These are phyloP conservation scores for Austrolebias charrua DNA, from an alignment of 2,797 vertebrate genomes.

Conservation along the genomic window DNA sequence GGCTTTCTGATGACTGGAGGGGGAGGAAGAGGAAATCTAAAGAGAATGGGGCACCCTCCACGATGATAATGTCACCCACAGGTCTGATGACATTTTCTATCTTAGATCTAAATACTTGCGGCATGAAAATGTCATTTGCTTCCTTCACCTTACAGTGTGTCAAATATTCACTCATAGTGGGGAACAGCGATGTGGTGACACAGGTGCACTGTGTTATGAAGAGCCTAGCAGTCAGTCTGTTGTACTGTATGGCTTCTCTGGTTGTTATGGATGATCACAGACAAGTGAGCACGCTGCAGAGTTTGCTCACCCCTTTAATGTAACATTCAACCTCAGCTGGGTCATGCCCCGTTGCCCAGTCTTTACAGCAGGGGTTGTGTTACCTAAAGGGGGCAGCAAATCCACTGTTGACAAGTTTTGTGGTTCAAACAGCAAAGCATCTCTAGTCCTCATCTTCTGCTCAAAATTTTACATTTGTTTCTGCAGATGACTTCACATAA, in stretches of 20 bases:
- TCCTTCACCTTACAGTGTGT: conserved; percentile 53
- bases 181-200: conserved; percentile 52
- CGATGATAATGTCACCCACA: conserved; percentile 63
- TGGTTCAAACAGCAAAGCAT: conserved; percentile 57
- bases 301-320: conserved; percentile 74
- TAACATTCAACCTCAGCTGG: conserved; percentile 63
- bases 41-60: conserved; percentile 41
- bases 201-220: conserved; percentile 38
- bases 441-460: conserved; percentile 61
- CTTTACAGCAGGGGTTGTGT: conserved; percentile 48
- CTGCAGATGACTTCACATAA: conserved; percentile 46
- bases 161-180: conserved; percentile 46
- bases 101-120: conserved; percentile 36
- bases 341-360: conserved; percentile 48
- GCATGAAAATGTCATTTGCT: conserved; percentile 70
- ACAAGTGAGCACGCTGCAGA: conserved; percentile 60
- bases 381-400: conserved; percentile 73
- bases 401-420: conserved; percentile 38
- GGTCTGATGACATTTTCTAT: conserved; percentile 58
- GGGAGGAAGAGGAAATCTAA: conserved; percentile 32
- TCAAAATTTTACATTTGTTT: conserved; percentile 22
- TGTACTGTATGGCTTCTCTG: conserved; percentile 66
- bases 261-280: conserved; percentile 65
- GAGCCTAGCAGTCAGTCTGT: conserved; percentile 56
- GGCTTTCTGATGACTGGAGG: conserved; percentile 49